Conservation (phyloP, 2,113 vertebrate species). For the Cyanoramphus novaezelandiae region DNA sequence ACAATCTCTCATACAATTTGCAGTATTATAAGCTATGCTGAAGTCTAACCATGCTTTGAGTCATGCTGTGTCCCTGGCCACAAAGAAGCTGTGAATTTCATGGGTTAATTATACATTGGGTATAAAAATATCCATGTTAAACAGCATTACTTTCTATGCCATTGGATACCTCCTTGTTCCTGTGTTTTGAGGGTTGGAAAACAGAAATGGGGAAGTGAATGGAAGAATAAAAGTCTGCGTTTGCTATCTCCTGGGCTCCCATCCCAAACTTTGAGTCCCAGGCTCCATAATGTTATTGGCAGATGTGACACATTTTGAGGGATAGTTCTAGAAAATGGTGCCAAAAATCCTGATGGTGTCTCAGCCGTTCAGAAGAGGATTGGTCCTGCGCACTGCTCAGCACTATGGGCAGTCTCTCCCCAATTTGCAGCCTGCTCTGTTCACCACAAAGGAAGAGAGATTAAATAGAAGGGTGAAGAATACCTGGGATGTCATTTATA, state of each 20-base stretch:
- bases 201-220: background rate
- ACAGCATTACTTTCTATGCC: background rate
- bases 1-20: background rate
- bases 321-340: background rate
- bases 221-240: background rate
- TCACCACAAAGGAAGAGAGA: background rate
- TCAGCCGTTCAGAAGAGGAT: background rate
- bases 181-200: background rate
- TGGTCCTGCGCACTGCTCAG: background rate
- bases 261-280: background rate
- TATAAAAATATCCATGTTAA: background rate
- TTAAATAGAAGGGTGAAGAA: background rate
- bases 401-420: background rate
- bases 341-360: background rate
- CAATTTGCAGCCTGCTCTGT: background rate
- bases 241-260: background rate
- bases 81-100: background rate
- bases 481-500: background rate
- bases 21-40: background rate
- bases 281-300: background rate
- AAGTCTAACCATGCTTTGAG: background rate
- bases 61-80: background rate
- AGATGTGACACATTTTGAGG: background rate
- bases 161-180: background rate
- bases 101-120: background rate